Base-by-base conservation (phyloP, 2,888 invertebrate genomes). In the Gnatocerus cornutus region DNA sequence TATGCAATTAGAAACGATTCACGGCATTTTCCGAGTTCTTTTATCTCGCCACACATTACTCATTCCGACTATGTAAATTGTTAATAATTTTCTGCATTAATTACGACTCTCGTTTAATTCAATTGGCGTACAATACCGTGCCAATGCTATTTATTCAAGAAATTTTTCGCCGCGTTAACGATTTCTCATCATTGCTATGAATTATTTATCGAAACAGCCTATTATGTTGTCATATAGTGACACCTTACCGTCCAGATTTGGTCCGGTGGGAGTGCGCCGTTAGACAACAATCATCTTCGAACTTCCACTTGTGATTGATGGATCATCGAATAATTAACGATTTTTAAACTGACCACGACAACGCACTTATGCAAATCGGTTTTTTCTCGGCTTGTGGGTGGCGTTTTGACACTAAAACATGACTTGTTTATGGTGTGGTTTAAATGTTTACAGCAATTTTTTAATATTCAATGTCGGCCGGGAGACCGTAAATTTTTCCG, bases 381-480 rank as follows among this genome's bases (percentile, higher is more conserved):
- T 64, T 55, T 53, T 33, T 55, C 10, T 37, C 0, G 1, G 12
- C 13, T n/a, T 39, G 68, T 68, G 68, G 68, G 68, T 68, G 68
- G 61, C 52, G 10, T 33, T 53, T 62, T 61, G 55, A 62, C 62
- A 68, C 43, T 52, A 62, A 55, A 68, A 62, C 62, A 45, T 53
- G 68, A 53, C 67, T 68, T 62, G 68, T 68, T 68, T 68, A 68
- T 68, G 62, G 62, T 55, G 45, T 45, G 55, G 50, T 45, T 48
- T 55, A 39, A 68, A 68, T 68, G 62, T 68, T 68, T 63, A 68
- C 68, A 68, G 55, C 63, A 63, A 56, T 63, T 68, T 68, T 62
- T 63, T 12, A 68, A 56, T 62, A 68, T 62, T 68, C 62, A n/a
- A n/a, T n/a, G n/a, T n/a, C n/a, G n/a, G n/a, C n/a, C n/a, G n/a